Base-by-base conservation (phyloP, 2,113 vertebrate genomes). In the Heliornis fulica region DNA sequence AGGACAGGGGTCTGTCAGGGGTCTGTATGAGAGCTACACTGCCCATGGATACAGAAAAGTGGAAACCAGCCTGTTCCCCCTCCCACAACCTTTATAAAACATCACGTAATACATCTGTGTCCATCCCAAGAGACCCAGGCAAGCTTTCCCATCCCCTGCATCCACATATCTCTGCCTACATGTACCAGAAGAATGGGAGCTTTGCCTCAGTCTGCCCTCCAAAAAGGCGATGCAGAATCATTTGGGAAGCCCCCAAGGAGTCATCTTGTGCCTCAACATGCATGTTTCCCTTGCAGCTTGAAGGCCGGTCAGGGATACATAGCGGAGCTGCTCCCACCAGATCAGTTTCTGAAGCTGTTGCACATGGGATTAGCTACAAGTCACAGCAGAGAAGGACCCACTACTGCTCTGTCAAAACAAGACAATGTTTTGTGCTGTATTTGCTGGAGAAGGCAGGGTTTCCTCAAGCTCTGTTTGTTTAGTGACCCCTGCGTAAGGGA, bases 391-490 rank as follows among this genome's bases (percentile, higher is more conserved):
- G 69, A 87, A 90, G 60, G 83, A 84, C 56, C 61, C 2, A 0
- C 64, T 92, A 72, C 89, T 83, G 76, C 54, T 23, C 69, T 51
- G 40, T 36, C 72, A 85, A 87, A 96, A 95, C 83, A 95, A 94
- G 86, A 93, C 16, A 14, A 69, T 87, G 82, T 89, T 97, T 95
- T 95, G 87, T 96, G 89, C 74, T 57, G 74, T 81, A 95, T 95
- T 95, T 94, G 68, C 83, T 87, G 41, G 19, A 95, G 77, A 94
- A 93, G 77, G 83, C 83, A 76, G 56, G 43, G 69, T 94, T 97
- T 95, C 93, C 89, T 96, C 81, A 84, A 91, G 43, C 87, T 72
- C 75, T 92, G 61, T 91, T 96, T 94, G 80, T 94, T 95, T 95
- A 89, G 77, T 91, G 74, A 95, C 69, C 86, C 77, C 91, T 81